Evolutionary conservation across 2,113 vertebrate species (phyloP).

Genomic region (Tursiops truncatus): DNA sequence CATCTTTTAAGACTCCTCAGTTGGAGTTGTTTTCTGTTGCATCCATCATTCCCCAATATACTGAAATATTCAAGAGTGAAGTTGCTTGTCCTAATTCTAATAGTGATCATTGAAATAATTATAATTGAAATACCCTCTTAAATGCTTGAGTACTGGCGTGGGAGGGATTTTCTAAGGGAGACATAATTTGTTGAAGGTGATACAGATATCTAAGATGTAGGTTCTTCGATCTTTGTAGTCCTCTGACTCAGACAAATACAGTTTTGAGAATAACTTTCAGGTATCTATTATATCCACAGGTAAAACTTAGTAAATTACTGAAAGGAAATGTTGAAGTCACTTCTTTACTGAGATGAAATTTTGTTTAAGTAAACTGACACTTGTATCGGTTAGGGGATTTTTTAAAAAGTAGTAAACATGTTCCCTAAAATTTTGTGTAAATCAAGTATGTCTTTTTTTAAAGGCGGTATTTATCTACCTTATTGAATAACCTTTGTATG

Average conservation of each 20-base stretch:
- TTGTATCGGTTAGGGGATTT: not conserved
- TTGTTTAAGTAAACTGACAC: not conserved
- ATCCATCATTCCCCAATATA: not conserved
- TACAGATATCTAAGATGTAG: not conserved
- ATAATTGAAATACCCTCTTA: not conserved
- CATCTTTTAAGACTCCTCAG: not conserved
- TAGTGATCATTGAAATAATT: not conserved
- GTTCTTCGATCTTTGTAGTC: slow-evolving; percentile 9
- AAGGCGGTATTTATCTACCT: not conserved
- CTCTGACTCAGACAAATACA: not conserved
- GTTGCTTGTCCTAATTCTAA: slow-evolving; percentile 30
- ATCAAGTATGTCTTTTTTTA: slow-evolving; percentile 9
- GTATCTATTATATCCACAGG: not conserved
- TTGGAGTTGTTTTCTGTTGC: not conserved
- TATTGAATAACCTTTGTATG: slow-evolving; percentile 10
- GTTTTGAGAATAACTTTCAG: slow-evolving; percentile 34
- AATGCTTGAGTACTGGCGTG: not conserved
- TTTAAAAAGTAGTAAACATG: not conserved
- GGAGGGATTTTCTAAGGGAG: not conserved
- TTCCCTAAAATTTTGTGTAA: not conserved
- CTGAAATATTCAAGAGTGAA: slow-evolving; percentile 29
- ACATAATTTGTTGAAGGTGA: not conserved
- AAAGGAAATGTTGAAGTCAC: slow-evolving; percentile 7
- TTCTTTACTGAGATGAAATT: not conserved
- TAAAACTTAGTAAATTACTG: not conserved